Percentiles rank a stretch among this genome's conserved stretches.
These are phyloP conservation scores for Galbula dea DNA, from an alignment of 2,113 vertebrate genomes.

Conservation along the genomic window DNA sequence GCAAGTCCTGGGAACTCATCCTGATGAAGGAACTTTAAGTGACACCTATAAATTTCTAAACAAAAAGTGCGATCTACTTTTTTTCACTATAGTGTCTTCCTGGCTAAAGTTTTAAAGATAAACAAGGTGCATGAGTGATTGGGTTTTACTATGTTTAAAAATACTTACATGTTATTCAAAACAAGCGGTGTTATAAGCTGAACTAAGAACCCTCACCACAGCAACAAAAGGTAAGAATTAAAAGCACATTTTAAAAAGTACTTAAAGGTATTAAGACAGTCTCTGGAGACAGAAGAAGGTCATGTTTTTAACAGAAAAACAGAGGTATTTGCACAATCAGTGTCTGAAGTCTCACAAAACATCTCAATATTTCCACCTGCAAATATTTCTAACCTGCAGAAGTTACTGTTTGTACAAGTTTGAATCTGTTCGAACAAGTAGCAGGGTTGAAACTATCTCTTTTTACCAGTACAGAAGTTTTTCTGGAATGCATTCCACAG, in stretches of 20 bases:
- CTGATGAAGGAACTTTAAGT: neutral
- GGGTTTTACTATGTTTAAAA: neutral
- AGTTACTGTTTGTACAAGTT: neutral
- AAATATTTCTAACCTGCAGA: neutral
- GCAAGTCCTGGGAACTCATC: neutral
- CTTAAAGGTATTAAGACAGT: neutral
- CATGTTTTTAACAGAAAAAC: neutral
- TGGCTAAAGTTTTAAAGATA: slow-evolving; percentile 1
- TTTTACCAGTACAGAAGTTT: neutral
- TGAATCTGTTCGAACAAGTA: neutral
- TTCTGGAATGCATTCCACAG: neutral
- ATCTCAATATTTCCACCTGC: neutral
- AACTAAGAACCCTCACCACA: neutral
- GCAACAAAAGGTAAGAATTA: neutral
- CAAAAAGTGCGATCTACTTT: neutral
- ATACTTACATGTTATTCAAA: neutral
- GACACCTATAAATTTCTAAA: neutral
- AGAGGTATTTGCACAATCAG: neutral
- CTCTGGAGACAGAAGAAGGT: neutral
- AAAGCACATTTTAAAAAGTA: neutral
- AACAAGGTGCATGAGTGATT: neutral
- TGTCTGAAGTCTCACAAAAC: neutral
- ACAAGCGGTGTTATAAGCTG: neutral
- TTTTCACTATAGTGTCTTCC: neutral
- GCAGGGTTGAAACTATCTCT: neutral